Percentiles rank a stretch among this genome's conserved stretches.
Conservation (phyloP, 92 coral and sea anemone genomes). For the Umimayanthus kanabou region DNA sequence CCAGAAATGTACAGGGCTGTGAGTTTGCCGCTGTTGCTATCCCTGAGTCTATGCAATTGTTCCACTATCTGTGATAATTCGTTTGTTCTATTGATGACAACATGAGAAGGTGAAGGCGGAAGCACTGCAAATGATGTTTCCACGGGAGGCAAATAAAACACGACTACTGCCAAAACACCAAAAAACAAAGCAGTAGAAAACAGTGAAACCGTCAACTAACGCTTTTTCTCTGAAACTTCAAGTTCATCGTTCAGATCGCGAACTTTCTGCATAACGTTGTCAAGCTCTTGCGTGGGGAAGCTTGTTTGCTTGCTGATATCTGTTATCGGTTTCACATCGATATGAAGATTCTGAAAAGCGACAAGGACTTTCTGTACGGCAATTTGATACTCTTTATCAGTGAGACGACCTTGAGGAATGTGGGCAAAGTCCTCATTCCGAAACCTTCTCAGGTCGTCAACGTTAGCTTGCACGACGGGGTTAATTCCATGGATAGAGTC, state of each 20-base stretch:
- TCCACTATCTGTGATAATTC: background rate
- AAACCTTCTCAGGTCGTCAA: slow-evolving; percentile 37
- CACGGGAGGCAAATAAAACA: background rate
- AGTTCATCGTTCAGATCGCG: slow-evolving; percentile 2
- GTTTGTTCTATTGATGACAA: background rate
- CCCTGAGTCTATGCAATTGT: background rate
- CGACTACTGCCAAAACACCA: slow-evolving; percentile 10
- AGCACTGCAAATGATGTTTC: slow-evolving; percentile 11
- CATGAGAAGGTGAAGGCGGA: slow-evolving; percentile 21
- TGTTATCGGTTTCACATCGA: slow-evolving; percentile 16
- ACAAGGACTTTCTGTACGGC: slow-evolving; percentile 13
- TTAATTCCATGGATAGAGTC: slow-evolving; percentile 35
- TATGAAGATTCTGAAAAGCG: slow-evolving; percentile 40
- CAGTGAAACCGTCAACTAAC: background rate
- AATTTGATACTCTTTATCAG: slow-evolving; percentile 25
- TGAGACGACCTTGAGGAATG: slow-evolving; percentile 27
- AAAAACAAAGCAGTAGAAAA: background rate
- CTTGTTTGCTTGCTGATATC: slow-evolving; percentile 42
- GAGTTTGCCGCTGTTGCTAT: slow-evolving; percentile 21
- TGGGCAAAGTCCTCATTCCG: slow-evolving; percentile 57
- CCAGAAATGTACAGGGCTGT: slow-evolving; percentile 51
- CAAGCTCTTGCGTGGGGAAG: slow-evolving; percentile 42
- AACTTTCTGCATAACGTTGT: background rate
- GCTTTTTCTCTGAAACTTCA: background rate
- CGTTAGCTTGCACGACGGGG: slow-evolving; percentile 16